A percentile compares a stretch with the other conserved stretches of the same genome.
phyloP scores from a whole-genome alignment of 2,888 invertebrate genomes.

The Elysia crispata region DNA sequence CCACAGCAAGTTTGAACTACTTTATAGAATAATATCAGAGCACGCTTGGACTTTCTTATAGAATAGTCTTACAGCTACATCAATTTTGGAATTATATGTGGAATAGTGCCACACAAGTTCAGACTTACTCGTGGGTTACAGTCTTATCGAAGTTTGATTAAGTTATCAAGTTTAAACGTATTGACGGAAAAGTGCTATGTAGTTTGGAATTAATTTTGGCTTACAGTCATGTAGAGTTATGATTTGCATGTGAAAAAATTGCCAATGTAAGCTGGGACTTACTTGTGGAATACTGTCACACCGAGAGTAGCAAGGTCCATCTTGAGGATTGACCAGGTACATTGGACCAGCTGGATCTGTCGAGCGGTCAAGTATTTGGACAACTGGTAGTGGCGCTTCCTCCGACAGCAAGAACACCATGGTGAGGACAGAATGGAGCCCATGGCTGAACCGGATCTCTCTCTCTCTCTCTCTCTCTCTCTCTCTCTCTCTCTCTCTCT shows the following conservation, averaged over 20 bases:
- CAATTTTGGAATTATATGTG: no score
- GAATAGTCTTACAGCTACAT: no score
- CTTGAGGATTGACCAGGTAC: slow-evolving; percentile 66
- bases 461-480: background rate
- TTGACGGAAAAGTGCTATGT: no score
- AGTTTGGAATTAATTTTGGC: no score
- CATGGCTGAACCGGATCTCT: background rate
- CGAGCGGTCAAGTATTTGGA: slow-evolving; percentile 59
- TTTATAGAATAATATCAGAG: no score
- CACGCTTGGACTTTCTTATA: no score
- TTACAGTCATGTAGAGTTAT: no score
- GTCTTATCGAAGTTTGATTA: no score
- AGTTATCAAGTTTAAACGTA: no score
- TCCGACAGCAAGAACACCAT: slow-evolving; percentile 13
- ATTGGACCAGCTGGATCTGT: slow-evolving; percentile 66
- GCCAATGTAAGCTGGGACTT: slow-evolving; percentile 26
- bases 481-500: slow-evolving; percentile 13
- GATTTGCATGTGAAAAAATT: background rate
- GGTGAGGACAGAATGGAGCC: slow-evolving; percentile 22
- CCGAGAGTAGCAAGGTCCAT: slow-evolving; percentile 63
- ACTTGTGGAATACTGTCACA: slow-evolving; percentile 64
- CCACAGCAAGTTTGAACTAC: no score
- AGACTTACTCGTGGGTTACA: no score
- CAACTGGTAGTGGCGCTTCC: slow-evolving; percentile 39
- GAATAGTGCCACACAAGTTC: no score